phyloP scores from a whole-genome alignment of 2,797 vertebrate genomes.

The Lithobates sylvaticus region DNA sequence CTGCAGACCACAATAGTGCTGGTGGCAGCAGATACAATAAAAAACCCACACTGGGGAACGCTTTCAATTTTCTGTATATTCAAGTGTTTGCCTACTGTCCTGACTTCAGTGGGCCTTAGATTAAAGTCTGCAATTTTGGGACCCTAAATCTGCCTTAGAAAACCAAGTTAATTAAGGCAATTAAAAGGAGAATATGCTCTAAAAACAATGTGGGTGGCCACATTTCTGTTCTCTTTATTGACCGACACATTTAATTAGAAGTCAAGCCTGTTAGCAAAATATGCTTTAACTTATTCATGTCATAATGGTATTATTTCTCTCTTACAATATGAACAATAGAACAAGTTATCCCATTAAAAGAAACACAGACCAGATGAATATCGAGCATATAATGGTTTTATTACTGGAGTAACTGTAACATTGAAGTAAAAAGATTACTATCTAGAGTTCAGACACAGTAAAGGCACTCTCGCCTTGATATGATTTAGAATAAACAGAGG shows the following conservation, averaged over 20 bases:
- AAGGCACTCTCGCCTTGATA: constrained; percentile 35
- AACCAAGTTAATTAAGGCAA: constrained; percentile 42
- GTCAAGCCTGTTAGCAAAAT: constrained; percentile 64
- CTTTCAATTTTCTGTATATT: too few species aligned
- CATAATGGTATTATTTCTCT: constrained; percentile 73
- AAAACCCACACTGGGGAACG: too few species aligned
- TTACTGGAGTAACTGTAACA: constrained; percentile 31
- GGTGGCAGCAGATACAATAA: too few species aligned
- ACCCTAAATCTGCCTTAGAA: constrained; percentile 30
- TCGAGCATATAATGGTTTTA: constrained; percentile 46
- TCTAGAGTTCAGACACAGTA: constrained; percentile 50
- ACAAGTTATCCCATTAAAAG: constrained; percentile 68
- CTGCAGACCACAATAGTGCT: too few species aligned
- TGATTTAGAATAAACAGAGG: constrained; percentile 25
- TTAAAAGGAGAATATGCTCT: constrained; percentile 55
- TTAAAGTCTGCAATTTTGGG: not conserved
- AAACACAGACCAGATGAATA: constrained; percentile 60
- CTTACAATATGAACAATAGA: constrained; percentile 66
- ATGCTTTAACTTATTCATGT: constrained; percentile 65
- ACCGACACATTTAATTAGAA: constrained; percentile 70
- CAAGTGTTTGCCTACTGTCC: too few species aligned
- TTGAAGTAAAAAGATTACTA: constrained; percentile 50
- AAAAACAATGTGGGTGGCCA: constrained; percentile 75
- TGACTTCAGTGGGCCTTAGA: too few species aligned
- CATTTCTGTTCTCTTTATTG: constrained; percentile 70